These are phyloP conservation scores for Caenorhabditis parvicauda DNA, from an alignment of 2,888 invertebrate genomes.

Conservation along the genomic window DNA sequence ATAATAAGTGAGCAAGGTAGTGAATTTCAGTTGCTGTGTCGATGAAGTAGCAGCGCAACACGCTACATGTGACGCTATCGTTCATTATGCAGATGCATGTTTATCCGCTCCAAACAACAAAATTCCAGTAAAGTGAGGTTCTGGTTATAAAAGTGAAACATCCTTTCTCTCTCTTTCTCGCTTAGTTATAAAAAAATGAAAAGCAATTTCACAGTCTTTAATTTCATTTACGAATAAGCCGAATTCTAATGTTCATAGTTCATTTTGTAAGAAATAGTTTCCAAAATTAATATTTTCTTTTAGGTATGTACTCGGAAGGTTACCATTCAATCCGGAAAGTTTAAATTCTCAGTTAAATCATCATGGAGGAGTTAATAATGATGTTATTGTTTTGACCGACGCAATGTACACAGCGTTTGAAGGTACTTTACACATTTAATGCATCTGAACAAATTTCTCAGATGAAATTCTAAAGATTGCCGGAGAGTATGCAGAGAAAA, in stretches of 20 bases:
- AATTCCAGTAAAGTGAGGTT: conserved; percentile 71
- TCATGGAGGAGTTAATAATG: too few species aligned
- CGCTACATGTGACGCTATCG: conserved; percentile 78
- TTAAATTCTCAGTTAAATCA: too few species aligned
- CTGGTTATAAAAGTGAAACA: not conserved
- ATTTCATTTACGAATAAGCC: not conserved
- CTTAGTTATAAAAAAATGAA: not conserved
- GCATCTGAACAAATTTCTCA: too few species aligned
- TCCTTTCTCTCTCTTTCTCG: not conserved
- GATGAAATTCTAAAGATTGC: too few species aligned
- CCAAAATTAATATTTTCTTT: too few species aligned
- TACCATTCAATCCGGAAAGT: too few species aligned
- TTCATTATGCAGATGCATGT: conserved; percentile 89
- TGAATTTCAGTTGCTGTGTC: conserved; percentile 77
- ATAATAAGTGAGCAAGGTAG: not conserved
- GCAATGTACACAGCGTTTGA: too few species aligned
- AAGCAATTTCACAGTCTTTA: not conserved
- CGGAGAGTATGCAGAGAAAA: too few species aligned
- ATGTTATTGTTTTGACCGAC: too few species aligned
- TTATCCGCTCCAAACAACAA: conserved; percentile 73
- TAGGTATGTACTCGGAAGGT: too few species aligned
- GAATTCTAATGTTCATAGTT: not conserved
- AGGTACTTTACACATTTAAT: too few species aligned
- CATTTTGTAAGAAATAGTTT: too few species aligned
- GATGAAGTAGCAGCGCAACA: conserved; percentile 88